Percentiles rank a stretch among this genome's conserved stretches.
Conservation (phyloP, 2,888 invertebrate species). For the Dorcus hopei region DNA sequence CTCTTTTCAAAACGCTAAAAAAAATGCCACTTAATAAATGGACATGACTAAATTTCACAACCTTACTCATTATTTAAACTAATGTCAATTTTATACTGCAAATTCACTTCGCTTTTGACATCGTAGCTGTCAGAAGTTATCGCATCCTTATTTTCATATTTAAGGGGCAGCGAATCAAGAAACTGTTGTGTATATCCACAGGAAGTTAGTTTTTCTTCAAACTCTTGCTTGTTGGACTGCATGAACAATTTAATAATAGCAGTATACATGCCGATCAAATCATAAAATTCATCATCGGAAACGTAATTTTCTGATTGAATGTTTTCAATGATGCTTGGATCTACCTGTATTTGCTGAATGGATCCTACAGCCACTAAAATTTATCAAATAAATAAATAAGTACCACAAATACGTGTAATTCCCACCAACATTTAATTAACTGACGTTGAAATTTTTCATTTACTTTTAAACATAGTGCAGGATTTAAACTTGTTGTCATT, state of each 20-base stretch:
- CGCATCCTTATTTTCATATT: conserved; percentile 13
- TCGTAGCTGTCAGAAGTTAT: conserved; percentile 5
- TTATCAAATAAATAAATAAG: background rate
- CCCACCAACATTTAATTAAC: conserved; percentile 10
- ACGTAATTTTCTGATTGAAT: conserved; percentile 13
- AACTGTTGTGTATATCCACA: conserved; percentile 37
- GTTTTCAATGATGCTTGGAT: conserved; percentile 1
- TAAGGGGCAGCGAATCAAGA: conserved; percentile 35
- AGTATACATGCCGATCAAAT: conserved; percentile 12
- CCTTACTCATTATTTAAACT: conserved; percentile 40
- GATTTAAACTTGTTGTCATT: conserved; percentile 8
- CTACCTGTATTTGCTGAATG: conserved; percentile 8
- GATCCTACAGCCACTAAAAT: conserved; percentile 15
- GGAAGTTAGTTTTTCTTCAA: conserved; percentile 30
- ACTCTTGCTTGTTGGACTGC: conserved; percentile 28
- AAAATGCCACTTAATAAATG: conserved; percentile 2
- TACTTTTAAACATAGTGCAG: conserved; percentile 8
- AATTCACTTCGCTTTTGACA: conserved; percentile 4
- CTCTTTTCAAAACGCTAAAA: conserved; percentile 37
- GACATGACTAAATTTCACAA: conserved; percentile 2
- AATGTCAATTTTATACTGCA: conserved; percentile 43
- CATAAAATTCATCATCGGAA: conserved; percentile 12
- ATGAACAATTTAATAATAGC: conserved; percentile 10
- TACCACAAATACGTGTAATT: background rate
- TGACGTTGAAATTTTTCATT: conserved; percentile 14